Percentiles rank a stretch among this genome's conserved stretches.
Evolutionary conservation across 2,888 invertebrate genomes (phyloP).

Genomic region (Salpingus planirostris): DNA sequence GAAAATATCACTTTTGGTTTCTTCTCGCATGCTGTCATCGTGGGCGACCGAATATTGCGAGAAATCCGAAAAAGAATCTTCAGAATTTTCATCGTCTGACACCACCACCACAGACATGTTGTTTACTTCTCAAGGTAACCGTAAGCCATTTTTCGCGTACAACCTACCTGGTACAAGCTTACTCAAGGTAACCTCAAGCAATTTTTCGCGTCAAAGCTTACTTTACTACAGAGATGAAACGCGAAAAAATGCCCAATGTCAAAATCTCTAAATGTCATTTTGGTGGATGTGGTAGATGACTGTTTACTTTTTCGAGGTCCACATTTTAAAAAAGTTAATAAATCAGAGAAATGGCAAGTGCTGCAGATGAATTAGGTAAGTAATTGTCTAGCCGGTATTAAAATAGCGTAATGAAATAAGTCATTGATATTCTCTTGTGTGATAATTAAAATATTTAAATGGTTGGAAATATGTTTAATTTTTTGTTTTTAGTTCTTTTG

Average conservation of each 20-base stretch:
- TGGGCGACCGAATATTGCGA: constrained; percentile 25
- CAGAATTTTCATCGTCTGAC: constrained; percentile 28
- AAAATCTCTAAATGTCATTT: too few relatives aligned
- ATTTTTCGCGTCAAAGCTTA: too few relatives aligned
- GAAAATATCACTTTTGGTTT: constrained; percentile 15
- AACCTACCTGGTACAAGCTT: too few relatives aligned
- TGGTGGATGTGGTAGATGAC: too few relatives aligned
- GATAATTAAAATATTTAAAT: not conserved
- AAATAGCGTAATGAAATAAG: too few relatives aligned
- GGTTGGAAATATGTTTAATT: not conserved
- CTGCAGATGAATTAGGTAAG: constrained; percentile 18
- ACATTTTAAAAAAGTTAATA: too few relatives aligned
- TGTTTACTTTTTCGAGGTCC: too few relatives aligned
- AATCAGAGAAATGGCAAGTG: constrained; percentile 21
- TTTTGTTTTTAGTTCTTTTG: constrained; percentile 57
- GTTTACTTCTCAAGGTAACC: constrained; percentile 17
- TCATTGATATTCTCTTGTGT: not conserved
- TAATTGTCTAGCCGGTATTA: not conserved
- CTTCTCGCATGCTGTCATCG: constrained; percentile 17
- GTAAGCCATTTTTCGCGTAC: too few relatives aligned
- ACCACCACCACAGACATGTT: constrained; percentile 29
- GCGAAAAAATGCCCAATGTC: too few relatives aligned
- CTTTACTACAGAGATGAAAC: too few relatives aligned
- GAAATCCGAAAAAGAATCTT: constrained; percentile 29
- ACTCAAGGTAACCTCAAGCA: too few relatives aligned